Conservation (phyloP, 2,113 vertebrate species). For the Chaetops frenatus region DNA sequence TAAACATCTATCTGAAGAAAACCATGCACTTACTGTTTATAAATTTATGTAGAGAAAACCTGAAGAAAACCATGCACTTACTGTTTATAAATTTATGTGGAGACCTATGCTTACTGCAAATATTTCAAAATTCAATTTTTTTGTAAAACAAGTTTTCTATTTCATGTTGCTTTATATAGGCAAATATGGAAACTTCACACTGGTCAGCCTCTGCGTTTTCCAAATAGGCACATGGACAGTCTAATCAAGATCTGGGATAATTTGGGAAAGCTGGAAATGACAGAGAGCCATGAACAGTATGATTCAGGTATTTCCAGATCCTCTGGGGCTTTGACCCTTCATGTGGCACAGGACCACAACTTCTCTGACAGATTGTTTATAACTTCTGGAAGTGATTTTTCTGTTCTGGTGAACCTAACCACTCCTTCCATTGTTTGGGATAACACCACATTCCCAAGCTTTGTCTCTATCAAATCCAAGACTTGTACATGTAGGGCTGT, state of each 20-base stretch:
- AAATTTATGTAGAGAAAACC: background rate
- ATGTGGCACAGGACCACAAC: background rate
- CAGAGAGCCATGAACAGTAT: constrained; percentile 52
- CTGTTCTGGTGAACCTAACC: background rate
- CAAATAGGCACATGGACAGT: constrained; percentile 41
- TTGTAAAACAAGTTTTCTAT: background rate
- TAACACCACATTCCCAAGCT: background rate
- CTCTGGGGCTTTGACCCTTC: background rate
- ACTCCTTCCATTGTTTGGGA: background rate
- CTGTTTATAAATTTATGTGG: background rate
- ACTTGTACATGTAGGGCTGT: background rate
- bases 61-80: background rate
- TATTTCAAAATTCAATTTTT: background rate
- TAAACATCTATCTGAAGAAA: background rate
- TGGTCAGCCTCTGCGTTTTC: background rate
- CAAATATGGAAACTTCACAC: background rate
- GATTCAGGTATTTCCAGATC: constrained; percentile 73
- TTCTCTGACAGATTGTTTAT: background rate
- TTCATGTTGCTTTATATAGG: background rate
- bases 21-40: background rate
- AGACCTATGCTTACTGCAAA: background rate
- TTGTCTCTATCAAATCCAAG: background rate
- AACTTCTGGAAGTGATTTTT: background rate
- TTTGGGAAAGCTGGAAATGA: constrained; percentile 69
- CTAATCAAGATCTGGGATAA: constrained; percentile 59